A percentile compares a stretch with the other conserved stretches of the same genome.
Evolutionary conservation across 2,113 vertebrate species (phyloP).

Genomic region (Protobothrops mucrosquamatus): DNA sequence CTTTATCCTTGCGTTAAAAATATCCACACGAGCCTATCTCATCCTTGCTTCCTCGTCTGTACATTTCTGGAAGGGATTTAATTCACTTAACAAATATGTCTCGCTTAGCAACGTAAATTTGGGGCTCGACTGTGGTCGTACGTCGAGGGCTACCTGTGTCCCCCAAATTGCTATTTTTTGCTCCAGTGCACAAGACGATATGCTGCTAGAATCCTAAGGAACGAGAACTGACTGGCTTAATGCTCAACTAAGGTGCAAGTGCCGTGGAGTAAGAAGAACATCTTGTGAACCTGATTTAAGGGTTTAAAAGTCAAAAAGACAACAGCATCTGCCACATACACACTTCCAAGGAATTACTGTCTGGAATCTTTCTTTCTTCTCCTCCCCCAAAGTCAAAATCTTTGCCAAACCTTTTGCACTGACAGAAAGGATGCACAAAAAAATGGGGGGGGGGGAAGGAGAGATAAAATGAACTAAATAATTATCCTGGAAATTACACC

Average conservation of each 20-base stretch:
- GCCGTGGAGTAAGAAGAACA: not conserved
- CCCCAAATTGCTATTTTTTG: no score
- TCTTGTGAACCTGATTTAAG: not conserved
- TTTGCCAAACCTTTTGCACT: not conserved
- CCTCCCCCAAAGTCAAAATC: accelerated
- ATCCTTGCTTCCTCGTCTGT: no score
- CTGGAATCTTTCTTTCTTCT: accelerated
- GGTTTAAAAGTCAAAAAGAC: not conserved
- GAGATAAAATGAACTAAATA: constrained; percentile 36
- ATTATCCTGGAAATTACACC: constrained; percentile 32
- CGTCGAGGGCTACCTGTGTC: no score
- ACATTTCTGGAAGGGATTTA: no score
- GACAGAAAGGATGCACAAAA: not conserved
- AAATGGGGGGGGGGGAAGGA: constrained; percentile 12
- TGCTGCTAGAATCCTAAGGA: no score
- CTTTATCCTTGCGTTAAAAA: no score
- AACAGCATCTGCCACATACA: not conserved
- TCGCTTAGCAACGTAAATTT: no score
- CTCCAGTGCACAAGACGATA: no score
- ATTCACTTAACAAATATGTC: no score
- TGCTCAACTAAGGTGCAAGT: not conserved
- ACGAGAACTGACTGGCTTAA: no score
- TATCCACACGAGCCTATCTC: no score
- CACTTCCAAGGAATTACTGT: not conserved
- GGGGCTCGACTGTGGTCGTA: no score